Evolutionary conservation across 2,888 invertebrate species (phyloP), one percentile per base, ranked within the genome.

Genomic region (Clistopyga incitator): DNA sequence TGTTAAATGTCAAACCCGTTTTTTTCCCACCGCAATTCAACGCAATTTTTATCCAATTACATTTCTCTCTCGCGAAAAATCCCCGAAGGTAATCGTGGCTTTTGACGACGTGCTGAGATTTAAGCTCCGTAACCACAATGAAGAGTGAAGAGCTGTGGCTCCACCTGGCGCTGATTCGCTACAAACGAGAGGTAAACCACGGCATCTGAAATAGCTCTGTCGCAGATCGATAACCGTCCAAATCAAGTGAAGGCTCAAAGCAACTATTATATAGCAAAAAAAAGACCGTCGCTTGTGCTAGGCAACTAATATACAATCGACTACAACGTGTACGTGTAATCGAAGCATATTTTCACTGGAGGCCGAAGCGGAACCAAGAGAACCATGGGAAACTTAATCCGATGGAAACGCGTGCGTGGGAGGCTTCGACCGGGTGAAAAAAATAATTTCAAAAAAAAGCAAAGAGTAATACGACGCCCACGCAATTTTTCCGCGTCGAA

Each of bases 211-310:
- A 70, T 23, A 64, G 70, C 52, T 34, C 59, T n/a, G 29, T 25
- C 15, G 52, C 76, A 64, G 79, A 79, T 79, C 79, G 79, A 79
- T 79, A 56, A 67, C 56, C 67, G 34, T 45, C 65, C 50, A 47
- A 74, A 72, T 25, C 18, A 59, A 67, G 42, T 25, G 25, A 70
- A 75, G 34, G 47, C 71, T 70, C 75, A 15, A 47, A 52, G 50
- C 18, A 18, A 75, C 45, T 45, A 45, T 54, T 45, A 42, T 45
- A 29, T 6, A n/a, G 13, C 18, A 59, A 67, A 25, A 18, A 34
- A 29, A 34, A 34, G 20, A 20, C n/a, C 29, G 18, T 61, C 45
- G 15, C n/a, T 11, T 42, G 42, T 52, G 25, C 23, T 47, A 50
- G 3, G 25, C 11, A 11, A 47, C 34, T 54, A 64, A 29, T 42